Evolutionary conservation across 2,113 vertebrate genomes (phyloP).

Genomic region (Trogon melanurus): DNA sequence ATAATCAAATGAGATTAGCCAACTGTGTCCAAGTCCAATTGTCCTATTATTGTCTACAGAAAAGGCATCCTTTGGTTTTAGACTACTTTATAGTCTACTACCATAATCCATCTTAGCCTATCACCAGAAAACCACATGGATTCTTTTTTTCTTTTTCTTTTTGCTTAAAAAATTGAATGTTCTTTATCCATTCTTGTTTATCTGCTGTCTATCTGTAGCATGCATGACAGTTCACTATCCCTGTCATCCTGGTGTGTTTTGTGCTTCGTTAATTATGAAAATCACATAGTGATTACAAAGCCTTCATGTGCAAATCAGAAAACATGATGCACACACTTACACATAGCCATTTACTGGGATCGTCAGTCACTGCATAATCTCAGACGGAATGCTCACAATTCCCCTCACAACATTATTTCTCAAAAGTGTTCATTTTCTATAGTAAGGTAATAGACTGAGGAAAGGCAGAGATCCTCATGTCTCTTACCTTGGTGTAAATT

Average conservation of each 20-base stretch:
- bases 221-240: not conserved
- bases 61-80: slow-evolving; percentile 6
- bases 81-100: not conserved
- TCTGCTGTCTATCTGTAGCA: not conserved
- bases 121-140: not conserved
- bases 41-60: slow-evolving; percentile 5
- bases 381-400: not conserved
- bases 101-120: not conserved
- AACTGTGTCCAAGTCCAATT: slow-evolving; percentile 31
- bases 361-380: not conserved
- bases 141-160: not conserved
- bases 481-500: not conserved
- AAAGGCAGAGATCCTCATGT: slow-evolving; percentile 9
- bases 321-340: not conserved
- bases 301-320: slow-evolving; percentile 47
- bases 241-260: not conserved
- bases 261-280: slow-evolving; percentile 38
- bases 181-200: not conserved
- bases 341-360: not conserved
- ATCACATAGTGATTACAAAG: slow-evolving; percentile 10
- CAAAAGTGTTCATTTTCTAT: not conserved
- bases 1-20: slow-evolving; percentile 57
- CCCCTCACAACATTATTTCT: not conserved
- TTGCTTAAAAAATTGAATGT: not conserved
- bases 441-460: not conserved